Base-by-base conservation (phyloP, 2,113 vertebrate species). In the Gallinago paraguaiae region DNA sequence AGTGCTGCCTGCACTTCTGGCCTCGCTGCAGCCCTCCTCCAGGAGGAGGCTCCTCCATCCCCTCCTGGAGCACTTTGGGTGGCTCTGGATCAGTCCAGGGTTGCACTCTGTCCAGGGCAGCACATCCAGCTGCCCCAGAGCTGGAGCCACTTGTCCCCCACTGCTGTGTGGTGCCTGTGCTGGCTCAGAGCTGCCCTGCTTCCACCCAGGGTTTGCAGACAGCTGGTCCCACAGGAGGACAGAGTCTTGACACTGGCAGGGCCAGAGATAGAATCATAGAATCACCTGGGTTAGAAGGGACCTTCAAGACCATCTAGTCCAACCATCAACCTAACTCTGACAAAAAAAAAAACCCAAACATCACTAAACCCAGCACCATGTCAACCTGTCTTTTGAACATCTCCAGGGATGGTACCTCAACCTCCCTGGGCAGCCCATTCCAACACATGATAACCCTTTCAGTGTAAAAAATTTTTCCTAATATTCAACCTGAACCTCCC, bases 111-210 rank as follows among this genome's bases (percentile, higher is more conserved):
- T 9, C 43, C 77, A 28, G n/a, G 39, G 13, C 28, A 65, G n/a
- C 63, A 22, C 1, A 2, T 65, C 72, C 51, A 39, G 15, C 43
- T 46, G 46, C 19, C 46, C 46, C 46, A 46, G 46, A 46, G 1
- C 1, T 8, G 61, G 54, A 31, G 33, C 2, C 15, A 3, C 25
- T 74, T 9, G 4, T 28, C 54, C 15, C 37, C 11, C 19, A 4
- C 23, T 0, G 1, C 48, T 57, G 35, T 0, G 1, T 11, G 54
- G 23, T 43, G 41, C 23, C 20, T 9, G 53, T 28, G 77, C 8
- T 20, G n/a, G 33, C 33, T 83, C 37, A 13, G n/a, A 12, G 46
- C 65, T 79, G 68, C 54, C n/a, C 39, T 86, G 53, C 41, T 46
- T 8, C 33, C 69, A 33, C n/a, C 7, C 3, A 23, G 48, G 41